Evolutionary conservation across 2,888 invertebrate species (phyloP).

Genomic region (Ischnus inquisitorius): DNA sequence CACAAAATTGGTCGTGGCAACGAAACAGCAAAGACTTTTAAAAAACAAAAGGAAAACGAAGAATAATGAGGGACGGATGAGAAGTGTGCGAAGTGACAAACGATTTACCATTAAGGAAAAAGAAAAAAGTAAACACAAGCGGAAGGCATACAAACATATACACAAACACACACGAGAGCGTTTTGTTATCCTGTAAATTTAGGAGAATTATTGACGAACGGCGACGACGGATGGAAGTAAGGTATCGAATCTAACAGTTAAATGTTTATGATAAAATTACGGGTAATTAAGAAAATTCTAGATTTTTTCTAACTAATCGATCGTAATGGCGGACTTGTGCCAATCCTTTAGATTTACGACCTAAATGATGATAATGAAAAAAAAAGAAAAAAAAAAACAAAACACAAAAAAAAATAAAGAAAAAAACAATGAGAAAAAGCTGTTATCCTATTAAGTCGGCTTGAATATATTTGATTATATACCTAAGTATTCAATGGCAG

Average conservation of each 20-base stretch:
- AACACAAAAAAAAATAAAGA: constrained; percentile 65
- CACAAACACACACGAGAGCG: constrained; percentile 49
- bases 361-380: constrained; percentile 72
- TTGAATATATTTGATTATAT: constrained; percentile 80
- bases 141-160: constrained; percentile 43
- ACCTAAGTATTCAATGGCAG: constrained; percentile 73
- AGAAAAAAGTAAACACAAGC: constrained; percentile 23
- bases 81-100: constrained; percentile 36
- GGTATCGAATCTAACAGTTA: constrained; percentile 79
- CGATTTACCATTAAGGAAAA: constrained; percentile 41
- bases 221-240: constrained; percentile 39
- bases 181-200: constrained; percentile 70
- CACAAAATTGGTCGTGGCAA: constrained; percentile 25
- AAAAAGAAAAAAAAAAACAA: constrained; percentile 72
- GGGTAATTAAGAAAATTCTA: constrained; percentile 85
- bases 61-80: background rate
- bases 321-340: constrained; percentile 80
- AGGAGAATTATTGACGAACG: constrained; percentile 56
- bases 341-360: constrained; percentile 82
- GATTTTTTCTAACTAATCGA: constrained; percentile 85
- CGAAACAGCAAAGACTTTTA: constrained; percentile 21
- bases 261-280: constrained; percentile 85
- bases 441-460: constrained; percentile 82
- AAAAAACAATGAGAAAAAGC: constrained; percentile 70
- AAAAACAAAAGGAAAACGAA: background rate